Conservation (phyloP, 2,113 vertebrate species). For the Danionella cerebrum region DNA sequence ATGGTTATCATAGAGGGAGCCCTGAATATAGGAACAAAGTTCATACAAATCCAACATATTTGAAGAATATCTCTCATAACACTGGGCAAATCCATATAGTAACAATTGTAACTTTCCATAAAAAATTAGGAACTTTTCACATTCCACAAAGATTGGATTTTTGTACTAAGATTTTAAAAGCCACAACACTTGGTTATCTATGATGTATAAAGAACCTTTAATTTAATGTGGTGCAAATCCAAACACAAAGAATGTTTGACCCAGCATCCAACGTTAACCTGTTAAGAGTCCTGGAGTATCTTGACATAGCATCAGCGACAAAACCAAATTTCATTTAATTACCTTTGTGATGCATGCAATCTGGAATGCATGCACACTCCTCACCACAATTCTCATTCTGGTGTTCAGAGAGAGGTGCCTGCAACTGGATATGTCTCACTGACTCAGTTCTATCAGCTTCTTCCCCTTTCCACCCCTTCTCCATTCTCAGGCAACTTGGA, state of each 20-base stretch:
- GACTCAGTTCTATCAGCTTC: no score
- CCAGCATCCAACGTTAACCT: background rate
- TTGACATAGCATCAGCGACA: background rate
- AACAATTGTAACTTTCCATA: background rate
- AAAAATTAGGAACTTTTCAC: no score
- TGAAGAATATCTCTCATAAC: background rate
- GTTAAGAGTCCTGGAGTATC: background rate
- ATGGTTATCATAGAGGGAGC: no score
- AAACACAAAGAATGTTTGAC: background rate
- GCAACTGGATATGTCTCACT: no score
- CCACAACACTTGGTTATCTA: background rate
- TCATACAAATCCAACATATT: background rate
- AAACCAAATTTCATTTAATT: no score
- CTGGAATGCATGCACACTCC: no score
- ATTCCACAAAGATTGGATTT: background rate
- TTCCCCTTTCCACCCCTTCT: no score
- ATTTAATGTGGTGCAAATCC: background rate
- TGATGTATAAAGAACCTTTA: background rate
- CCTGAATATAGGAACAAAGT: no score
- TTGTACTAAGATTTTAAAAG: constrained; percentile 4
- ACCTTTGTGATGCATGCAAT: no score
- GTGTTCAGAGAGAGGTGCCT: no score
- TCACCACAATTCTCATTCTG: no score
- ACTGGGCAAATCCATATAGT: background rate
- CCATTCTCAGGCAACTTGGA: no score